Conservation (phyloP, 2,113 vertebrate genomes). For the Mobula birostris region DNA sequence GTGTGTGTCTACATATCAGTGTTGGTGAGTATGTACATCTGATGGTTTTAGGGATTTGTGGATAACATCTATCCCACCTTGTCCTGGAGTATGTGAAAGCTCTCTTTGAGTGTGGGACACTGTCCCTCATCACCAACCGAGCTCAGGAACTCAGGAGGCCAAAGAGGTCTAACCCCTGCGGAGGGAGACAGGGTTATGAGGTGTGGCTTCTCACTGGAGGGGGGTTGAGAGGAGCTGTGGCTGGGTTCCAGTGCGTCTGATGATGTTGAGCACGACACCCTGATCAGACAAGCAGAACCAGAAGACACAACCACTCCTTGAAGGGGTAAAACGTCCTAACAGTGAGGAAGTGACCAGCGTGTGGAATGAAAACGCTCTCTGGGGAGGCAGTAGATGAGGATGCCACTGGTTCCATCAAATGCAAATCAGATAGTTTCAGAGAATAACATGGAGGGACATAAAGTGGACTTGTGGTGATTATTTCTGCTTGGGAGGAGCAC, state of each 20-base stretch:
- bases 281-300: not conserved
- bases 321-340: not conserved
- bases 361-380: not conserved
- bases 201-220: too few species aligned
- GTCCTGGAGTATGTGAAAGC: too few species aligned
- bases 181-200: too few species aligned
- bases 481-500: not conserved
- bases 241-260: not conserved
- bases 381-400: not conserved
- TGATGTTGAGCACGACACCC: not conserved
- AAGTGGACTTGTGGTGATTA: not conserved
- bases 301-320: not conserved
- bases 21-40: too few species aligned
- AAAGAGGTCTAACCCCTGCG: too few species aligned
- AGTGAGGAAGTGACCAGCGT: not conserved
- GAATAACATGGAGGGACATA: not conserved
- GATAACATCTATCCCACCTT: too few species aligned
- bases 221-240: too few species aligned
- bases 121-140: too few species aligned
- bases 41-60: too few species aligned
- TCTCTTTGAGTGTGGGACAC: too few species aligned
- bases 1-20: too few species aligned
- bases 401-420: not conserved
- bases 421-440: not conserved
- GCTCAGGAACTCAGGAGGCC: too few species aligned